Base-by-base conservation (phyloP, 1,140 invertebrate species). In the Capitella teleta region DNA sequence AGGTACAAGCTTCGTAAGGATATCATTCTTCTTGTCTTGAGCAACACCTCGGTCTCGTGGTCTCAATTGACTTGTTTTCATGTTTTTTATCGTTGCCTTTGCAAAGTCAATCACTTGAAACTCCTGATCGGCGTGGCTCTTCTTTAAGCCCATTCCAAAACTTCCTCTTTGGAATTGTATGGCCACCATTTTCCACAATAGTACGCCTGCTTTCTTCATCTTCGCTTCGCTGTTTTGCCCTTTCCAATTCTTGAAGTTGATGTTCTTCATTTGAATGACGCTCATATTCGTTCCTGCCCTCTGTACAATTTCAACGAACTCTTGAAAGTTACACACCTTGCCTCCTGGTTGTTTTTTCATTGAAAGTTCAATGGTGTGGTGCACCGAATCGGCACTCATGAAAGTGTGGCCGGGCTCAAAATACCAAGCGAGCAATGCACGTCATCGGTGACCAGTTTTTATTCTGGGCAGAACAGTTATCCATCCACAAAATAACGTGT, bases 381-480 rank as follows among this genome's bases (percentile, higher is more conserved):
- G 47, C 16, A 49, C 18, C 12, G 47, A 41, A 23, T 49, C 34
- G 16, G 47, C 47, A 42, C 12, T 42, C 47, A 49, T 49, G 34
- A 45, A 49, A 6, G 36, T 49, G 36, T 49, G 47, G 14, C 47
- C 47, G 19, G 21, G 23, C 23, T 49, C 47, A 49, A 49, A 28
- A 19, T 16, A 49, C 38, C 12, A 41, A 19, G 8, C 10, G 1
- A 19, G 19, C 38, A 12, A 41, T 12, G 8, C 12, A n/a, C 8
- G 10, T n/a, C 1, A 10, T n/a, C 18, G 19, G 1, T 12, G 10
- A n/a, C 38, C 38, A 41, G 19, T 41, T 41, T 8, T 41, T 41
- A 19, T 41, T 41, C 19, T 41, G 38, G 10, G 38, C 38, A 41
- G 38, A n/a, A 19, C 12, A 41, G 18, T 41, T 41, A 19, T 41